Base-by-base conservation (phyloP, 2,113 vertebrate genomes). In the Osmerus eperlanus region DNA sequence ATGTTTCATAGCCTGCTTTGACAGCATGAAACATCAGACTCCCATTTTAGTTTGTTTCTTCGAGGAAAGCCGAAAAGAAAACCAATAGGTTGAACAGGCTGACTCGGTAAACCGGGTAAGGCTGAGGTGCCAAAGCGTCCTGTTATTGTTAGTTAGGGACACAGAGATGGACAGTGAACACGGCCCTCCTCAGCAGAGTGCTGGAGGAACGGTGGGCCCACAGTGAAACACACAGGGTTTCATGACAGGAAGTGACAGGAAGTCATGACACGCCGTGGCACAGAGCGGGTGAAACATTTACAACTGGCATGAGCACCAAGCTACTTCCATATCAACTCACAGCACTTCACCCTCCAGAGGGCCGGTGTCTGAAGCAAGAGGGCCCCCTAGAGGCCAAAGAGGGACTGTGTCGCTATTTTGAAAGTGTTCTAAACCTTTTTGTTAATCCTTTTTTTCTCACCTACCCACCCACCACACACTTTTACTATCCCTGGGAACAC, bases 321-420 rank as follows among this genome's bases (percentile, higher is more conserved):
- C 51, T 12, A 4, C 55, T 75, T 74, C 59, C 66, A 74, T 74
- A 63, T 58, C 41, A 32, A 71, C 41, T 56, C n/a, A 3, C 19
- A 11, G 58, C 28, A n/a, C 19, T 7, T 12, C 18, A 47, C 32
- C 12, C 3, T 16, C 1, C 62, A 8, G 4, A n/a, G 21, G 4
- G 32, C 3, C 15, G 28, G 47, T 65, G 11, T 70, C 68, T 78
- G 70, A 81, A 73, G 71, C 81, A 73, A 81, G 68, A 47, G 59
- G 2, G 77, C 84, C 90, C 80, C 80, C 89, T 74, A 76, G 67
- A 76, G 90, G 85, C 71, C 21, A 67, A 56, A 23, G n/a, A 3
- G 41, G 41, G 6, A 47, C 41, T 47, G 41, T 47, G 41, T 47
- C 9, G 9, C 41, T 47, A 7, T 47, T 47, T 12, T 47, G 41